Evolutionary conservation across 2,888 invertebrate genomes (phyloP).

Genomic region (Agrochola lota): DNA sequence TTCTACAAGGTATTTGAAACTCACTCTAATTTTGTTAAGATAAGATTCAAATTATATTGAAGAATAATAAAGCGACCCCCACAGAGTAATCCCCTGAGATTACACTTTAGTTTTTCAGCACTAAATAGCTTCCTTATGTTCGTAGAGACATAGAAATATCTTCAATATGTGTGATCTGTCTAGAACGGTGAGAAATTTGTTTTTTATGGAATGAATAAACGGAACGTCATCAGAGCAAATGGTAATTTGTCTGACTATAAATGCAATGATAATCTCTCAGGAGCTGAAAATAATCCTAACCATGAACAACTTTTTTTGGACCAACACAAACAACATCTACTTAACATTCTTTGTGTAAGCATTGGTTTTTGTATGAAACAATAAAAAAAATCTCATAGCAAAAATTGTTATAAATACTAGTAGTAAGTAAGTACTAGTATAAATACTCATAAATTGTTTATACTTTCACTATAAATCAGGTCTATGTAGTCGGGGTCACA

Average conservation of each 20-base stretch:
- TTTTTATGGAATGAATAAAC: constrained; percentile 10
- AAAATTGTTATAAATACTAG: too few relatives aligned
- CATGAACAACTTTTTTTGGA: not conserved
- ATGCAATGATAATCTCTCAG: not conserved
- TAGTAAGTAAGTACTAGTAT: too few relatives aligned
- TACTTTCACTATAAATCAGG: too few relatives aligned
- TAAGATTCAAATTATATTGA: constrained; percentile 39
- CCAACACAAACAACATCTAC: not conserved
- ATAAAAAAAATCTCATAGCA: not conserved
- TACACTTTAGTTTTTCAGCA: constrained; percentile 66
- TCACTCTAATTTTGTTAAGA: rapidly evolving
- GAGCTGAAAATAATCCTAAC: not conserved
- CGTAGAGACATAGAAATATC: constrained; percentile 61
- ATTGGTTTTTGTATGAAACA: not conserved
- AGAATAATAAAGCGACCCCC: constrained; percentile 66
- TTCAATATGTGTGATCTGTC: constrained; percentile 63
- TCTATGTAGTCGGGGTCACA: too few relatives aligned
- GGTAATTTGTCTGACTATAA: not conserved
- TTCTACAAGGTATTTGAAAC: constrained; percentile 33
- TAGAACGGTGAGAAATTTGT: constrained; percentile 30
- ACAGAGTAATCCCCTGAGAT: constrained; percentile 76
- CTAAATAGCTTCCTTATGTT: constrained; percentile 69
- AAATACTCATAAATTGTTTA: not conserved
- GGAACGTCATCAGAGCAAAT: not conserved
- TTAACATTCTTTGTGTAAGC: not conserved